Percentiles rank a stretch among this genome's conserved stretches.
Conservation (phyloP, 2,113 vertebrate species). For the Saimiri boliviensis region DNA sequence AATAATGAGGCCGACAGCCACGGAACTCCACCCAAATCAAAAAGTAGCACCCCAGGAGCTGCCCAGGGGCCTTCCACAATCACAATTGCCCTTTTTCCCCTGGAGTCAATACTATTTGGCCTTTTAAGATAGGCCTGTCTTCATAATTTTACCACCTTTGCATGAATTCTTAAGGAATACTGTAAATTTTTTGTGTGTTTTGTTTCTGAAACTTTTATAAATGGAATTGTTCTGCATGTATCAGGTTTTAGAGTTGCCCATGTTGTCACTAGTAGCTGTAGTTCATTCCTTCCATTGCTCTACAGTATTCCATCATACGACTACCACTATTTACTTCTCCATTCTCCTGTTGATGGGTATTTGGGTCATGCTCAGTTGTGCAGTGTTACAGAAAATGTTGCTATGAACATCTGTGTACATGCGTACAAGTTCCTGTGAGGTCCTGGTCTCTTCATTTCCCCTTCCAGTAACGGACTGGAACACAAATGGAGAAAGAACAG, state of each 20-base stretch:
- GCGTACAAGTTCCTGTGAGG: background rate
- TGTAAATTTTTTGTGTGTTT: background rate
- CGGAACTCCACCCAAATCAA: background rate
- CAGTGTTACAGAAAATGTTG: background rate
- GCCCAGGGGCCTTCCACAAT: background rate
- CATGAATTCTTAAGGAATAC: background rate
- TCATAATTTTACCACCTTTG: background rate
- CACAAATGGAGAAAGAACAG: background rate
- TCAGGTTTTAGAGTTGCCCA: background rate
- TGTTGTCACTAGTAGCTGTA: background rate
- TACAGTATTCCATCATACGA: background rate
- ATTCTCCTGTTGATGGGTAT: background rate
- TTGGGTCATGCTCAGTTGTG: background rate
- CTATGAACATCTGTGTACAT: background rate
- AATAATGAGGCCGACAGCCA: background rate
- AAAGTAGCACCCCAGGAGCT: background rate
- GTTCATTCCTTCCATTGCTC: background rate
- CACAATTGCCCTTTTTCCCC: background rate
- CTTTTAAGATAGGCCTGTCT: background rate
- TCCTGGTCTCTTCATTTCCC: background rate
- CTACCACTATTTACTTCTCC: background rate
- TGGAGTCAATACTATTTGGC: background rate
- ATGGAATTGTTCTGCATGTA: background rate
- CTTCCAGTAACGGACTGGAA: background rate
- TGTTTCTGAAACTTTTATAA: background rate